Base-by-base conservation (phyloP, 2,888 invertebrate genomes). In the Catocala nupta region DNA sequence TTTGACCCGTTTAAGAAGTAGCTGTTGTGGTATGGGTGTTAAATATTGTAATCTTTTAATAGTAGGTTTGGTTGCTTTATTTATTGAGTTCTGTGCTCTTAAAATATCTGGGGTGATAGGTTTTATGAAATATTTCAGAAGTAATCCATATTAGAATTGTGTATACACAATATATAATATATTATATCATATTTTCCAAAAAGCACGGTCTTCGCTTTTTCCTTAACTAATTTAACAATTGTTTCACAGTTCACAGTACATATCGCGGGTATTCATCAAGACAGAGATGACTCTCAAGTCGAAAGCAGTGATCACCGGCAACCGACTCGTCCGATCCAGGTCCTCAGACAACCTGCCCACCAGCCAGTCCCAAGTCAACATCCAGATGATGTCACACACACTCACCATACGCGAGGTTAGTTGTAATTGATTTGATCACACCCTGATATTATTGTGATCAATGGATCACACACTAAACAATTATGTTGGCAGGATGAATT, bases 281-380 rank as follows among this genome's bases (percentile, higher is more conserved):
- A 98, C 98, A 85, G 98, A 99, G 95, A 98, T 99, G 98, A 96
- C 97, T 83, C 95, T 99, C 80, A 98, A 98, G 92, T 98, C 98
- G 88, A 96, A 96, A 87, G 96, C 96, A 81, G 96, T 97, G 84
- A 95, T 97, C 84, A 96, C 96, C 74, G 97, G 97, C 59, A 96
- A 96, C 81, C 96, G 97, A 81, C 95, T 98, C 85, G 96, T 96
- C 63, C 95, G 97, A 83, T 98, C 98, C 76, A 95, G 98, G 81
- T 98, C 98, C 52, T 97, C 97, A 68, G 98, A 98, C 94, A 98
- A 98, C 94, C 95, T 98, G 81, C 98, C 98, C 79, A 97, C 97
- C 86, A 98, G 98, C 94, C 98, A 98, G 92, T 98, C 98, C 69
- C 98, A 98, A 95, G 97, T 97, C 95, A 98, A 98, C 95, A 98